Evolutionary conservation across 2,888 invertebrate species (phyloP).

Genomic region (Iselma pallidipennis): DNA sequence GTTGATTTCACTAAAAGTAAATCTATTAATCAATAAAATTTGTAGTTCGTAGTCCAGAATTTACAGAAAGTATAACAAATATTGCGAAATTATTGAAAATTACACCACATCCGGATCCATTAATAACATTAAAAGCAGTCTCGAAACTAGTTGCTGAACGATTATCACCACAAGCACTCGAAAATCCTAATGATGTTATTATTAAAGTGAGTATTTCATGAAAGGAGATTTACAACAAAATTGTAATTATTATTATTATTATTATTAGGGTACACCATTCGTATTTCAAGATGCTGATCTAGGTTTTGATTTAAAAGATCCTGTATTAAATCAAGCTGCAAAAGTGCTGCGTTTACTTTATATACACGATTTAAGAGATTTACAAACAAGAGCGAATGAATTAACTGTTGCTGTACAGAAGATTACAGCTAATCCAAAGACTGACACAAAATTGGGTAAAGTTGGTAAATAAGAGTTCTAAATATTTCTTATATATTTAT

Average conservation of each 20-base stretch:
- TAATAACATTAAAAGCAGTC: slow-evolving; percentile 72
- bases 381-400: slow-evolving; percentile 95
- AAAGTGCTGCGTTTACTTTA: slow-evolving; percentile 80
- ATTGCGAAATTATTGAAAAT: slow-evolving; percentile 81
- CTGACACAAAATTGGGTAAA: slow-evolving; percentile 91
- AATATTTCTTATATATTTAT: slow-evolving; percentile 14
- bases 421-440: slow-evolving; percentile 95
- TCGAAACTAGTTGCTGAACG: slow-evolving; percentile 65
- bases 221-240: too few relatives aligned
- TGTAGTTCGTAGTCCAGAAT: slow-evolving; percentile 80
- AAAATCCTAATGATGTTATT: slow-evolving; percentile 59
- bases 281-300: slow-evolving; percentile 70
- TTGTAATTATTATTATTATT: slow-evolving; percentile 6
- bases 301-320: slow-evolving; percentile 69
- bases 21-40: slow-evolving; percentile 58
- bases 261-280: slow-evolving; percentile 66
- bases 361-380: slow-evolving; percentile 79
- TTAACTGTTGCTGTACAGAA: slow-evolving; percentile 90
- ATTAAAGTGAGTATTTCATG: slow-evolving; percentile 51
- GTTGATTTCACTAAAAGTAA: slow-evolving; percentile 51
- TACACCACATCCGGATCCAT: slow-evolving; percentile 78
- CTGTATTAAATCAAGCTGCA: slow-evolving; percentile 69
- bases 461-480: slow-evolving; percentile 68
- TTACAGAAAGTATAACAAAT: slow-evolving; percentile 78
- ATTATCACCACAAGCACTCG: slow-evolving; percentile 63